A percentile compares a stretch with the other conserved stretches of the same genome.
These are phyloP conservation scores for Henricia sp. DNA, from an alignment of 53 echinoderm and acorn worm genomes.

Conservation along the genomic window DNA sequence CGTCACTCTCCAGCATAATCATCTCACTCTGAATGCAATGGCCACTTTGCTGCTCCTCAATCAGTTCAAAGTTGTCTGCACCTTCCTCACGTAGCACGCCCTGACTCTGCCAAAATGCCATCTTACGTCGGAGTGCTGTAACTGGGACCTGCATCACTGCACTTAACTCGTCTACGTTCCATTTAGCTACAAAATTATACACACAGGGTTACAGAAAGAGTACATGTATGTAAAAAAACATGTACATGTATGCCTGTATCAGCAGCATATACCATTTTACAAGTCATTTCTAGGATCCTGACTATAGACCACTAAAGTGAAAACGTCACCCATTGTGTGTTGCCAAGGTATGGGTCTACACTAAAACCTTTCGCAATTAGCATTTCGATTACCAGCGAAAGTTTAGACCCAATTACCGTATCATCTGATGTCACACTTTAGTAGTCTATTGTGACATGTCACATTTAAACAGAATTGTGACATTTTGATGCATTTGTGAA, in stretches of 20 bases:
- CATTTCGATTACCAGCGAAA: no score
- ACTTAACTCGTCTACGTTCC: constrained; percentile 95
- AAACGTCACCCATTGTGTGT: no score
- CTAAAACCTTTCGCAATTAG: no score
- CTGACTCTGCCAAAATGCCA: constrained; percentile 99
- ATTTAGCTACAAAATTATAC: constrained; percentile 69
- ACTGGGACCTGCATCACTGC: constrained; percentile 91
- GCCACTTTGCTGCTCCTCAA: constrained; percentile 77
- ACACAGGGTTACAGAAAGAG: neutral
- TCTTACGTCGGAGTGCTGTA: constrained; percentile 88
- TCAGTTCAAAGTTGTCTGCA: constrained; percentile 84
- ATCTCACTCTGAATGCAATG: constrained; percentile 74
- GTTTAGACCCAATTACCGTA: no score
- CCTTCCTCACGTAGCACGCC: constrained; percentile 88
- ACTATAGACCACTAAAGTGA: no score
- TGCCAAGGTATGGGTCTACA: no score
- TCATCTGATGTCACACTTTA: no score
- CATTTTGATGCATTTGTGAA: no score
- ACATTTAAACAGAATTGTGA: no score
- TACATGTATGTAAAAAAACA: no score
- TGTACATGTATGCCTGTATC: neutral
- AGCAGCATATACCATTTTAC: no score
- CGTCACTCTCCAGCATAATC: constrained; percentile 89
- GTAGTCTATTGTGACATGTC: no score
- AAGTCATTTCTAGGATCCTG: neutral